Percentiles rank a stretch among this genome's conserved stretches.
phyloP scores from a whole-genome alignment of 2,888 invertebrate species.

The Nipponacmea schrenckii region DNA sequence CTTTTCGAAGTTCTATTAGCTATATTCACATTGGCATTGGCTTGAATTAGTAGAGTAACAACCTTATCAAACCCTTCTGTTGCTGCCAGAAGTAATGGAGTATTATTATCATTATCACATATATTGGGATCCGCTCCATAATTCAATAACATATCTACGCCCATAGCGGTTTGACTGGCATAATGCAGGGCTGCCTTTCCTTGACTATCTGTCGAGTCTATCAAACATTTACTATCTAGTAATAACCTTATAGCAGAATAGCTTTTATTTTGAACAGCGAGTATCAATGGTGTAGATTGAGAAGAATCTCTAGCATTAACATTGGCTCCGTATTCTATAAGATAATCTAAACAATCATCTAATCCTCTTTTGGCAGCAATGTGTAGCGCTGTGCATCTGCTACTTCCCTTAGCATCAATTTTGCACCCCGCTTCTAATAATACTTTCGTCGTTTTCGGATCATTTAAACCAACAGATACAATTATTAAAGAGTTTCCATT shows the following conservation, averaged over 20 bases:
- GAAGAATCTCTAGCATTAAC: constrained; percentile 45
- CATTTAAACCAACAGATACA: constrained; percentile 40
- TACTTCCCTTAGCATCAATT: constrained; percentile 30
- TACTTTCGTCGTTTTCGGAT: constrained; percentile 25
- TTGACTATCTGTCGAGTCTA: constrained; percentile 54
- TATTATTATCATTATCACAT: constrained; percentile 55
- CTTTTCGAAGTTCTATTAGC: constrained; percentile 44
- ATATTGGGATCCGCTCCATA: constrained; percentile 59
- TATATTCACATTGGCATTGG: constrained; percentile 56
- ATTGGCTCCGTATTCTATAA: constrained; percentile 47
- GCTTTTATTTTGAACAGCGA: constrained; percentile 46
- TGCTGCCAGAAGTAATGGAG: constrained; percentile 60
- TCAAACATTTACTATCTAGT: constrained; percentile 41
- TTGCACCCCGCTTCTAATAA: constrained; percentile 32
- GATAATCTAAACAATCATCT: constrained; percentile 40
- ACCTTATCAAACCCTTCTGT: constrained; percentile 61
- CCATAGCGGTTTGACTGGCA: constrained; percentile 55
- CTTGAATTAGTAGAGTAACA: constrained; percentile 43
- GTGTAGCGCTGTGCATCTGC: constrained; percentile 46
- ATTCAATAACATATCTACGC: constrained; percentile 49
- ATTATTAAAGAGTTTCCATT: constrained; percentile 40
- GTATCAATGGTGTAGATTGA: constrained; percentile 56
- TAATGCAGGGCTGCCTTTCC: constrained; percentile 71
- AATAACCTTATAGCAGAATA: constrained; percentile 39
- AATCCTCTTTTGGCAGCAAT: constrained; percentile 47